phyloP scores from a whole-genome alignment of 2,113 vertebrate species.

The Phasianus colchicus region DNA sequence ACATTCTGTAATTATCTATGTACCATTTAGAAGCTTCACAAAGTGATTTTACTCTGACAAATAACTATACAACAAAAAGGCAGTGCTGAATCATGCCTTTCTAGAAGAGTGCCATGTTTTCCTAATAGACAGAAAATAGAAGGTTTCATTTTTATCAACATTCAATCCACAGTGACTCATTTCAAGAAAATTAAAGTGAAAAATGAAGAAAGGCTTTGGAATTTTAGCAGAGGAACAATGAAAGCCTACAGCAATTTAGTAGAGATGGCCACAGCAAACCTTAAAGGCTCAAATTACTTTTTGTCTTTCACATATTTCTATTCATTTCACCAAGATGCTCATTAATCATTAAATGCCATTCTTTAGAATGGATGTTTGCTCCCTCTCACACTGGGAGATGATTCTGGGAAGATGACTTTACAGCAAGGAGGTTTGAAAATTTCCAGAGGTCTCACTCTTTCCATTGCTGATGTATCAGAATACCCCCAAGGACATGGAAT shows the following conservation, averaged over 20 bases:
- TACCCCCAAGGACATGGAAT: neutral
- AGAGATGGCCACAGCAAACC: neutral
- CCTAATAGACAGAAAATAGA: neutral
- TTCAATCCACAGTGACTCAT: neutral
- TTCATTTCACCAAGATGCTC: neutral
- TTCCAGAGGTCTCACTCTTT: neutral
- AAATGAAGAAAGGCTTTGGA: neutral
- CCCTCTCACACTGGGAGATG: neutral
- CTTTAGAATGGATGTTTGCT: neutral
- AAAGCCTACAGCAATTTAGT: neutral
- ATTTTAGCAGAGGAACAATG: neutral
- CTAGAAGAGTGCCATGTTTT: neutral
- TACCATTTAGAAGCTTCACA: neutral
- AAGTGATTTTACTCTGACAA: neutral
- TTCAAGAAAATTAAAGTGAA: neutral
- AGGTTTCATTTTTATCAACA: accelerated
- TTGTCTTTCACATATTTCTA: neutral
- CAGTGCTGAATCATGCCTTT: neutral
- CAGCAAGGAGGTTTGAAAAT: accelerated
- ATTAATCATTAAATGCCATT: accelerated
- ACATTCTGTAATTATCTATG: neutral
- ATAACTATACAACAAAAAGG: neutral
- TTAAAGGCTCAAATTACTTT: neutral
- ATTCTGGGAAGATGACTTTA: neutral
- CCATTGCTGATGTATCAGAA: neutral